These are phyloP conservation scores for Tiliqua scincoides DNA, from an alignment of 2,113 vertebrate species.

Conservation along the genomic window DNA sequence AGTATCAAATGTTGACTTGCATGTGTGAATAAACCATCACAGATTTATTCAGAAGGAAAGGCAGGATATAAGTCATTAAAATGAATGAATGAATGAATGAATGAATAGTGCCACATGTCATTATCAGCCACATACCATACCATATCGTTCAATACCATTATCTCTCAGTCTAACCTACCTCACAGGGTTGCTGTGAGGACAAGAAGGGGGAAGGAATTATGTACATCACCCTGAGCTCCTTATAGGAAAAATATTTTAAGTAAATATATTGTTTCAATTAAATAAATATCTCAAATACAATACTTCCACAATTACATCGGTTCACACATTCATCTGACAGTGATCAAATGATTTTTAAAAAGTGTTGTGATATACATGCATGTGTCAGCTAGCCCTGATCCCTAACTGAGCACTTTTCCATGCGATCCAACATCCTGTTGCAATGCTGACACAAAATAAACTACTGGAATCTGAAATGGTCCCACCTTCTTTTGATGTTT, in stretches of 20 bases:
- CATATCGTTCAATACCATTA: neutral
- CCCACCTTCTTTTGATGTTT: neutral
- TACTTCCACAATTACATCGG: neutral
- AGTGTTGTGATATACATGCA: neutral
- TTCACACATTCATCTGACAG: neutral
- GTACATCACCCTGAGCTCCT: too few relatives aligned
- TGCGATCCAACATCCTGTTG: neutral
- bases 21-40: neutral
- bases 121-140: neutral
- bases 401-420: neutral
- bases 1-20: neutral
- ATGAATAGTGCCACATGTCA: neutral
- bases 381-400: neutral
- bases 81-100: too few relatives aligned
- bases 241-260: too few relatives aligned
- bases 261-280: too few relatives aligned
- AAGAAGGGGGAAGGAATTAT: too few relatives aligned
- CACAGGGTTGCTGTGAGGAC: too few relatives aligned
- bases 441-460: neutral
- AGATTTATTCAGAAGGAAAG: neutral
- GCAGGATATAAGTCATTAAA: too few relatives aligned
- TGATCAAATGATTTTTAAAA: neutral
- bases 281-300: neutral
- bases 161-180: too few relatives aligned
- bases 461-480: neutral